Conservation (phyloP, 2,888 invertebrate species). For the Microctonus hyperodae region DNA sequence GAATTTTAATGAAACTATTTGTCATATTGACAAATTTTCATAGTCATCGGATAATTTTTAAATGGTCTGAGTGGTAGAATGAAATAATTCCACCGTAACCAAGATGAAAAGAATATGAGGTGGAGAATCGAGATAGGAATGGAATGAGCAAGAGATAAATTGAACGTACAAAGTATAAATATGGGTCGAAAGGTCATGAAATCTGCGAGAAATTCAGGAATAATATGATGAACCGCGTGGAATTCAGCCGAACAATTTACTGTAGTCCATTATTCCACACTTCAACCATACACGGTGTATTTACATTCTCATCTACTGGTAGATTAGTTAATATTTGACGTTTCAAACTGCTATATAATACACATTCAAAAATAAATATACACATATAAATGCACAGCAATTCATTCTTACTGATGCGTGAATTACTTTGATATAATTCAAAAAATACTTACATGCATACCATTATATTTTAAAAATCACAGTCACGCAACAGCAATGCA, state of each 20-base stretch:
- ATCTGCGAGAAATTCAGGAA: constrained; percentile 9
- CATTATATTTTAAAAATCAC: background rate
- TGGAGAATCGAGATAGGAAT: background rate
- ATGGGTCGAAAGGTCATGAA: constrained; percentile 25
- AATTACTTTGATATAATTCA: background rate
- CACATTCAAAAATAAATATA: too few species aligned
- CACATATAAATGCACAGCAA: background rate
- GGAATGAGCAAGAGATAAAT: background rate
- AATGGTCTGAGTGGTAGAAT: background rate
- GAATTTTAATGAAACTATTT: background rate
- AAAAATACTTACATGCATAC: background rate
- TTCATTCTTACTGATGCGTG: background rate
- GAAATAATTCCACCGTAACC: background rate
- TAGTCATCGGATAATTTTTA: background rate
- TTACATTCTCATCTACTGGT: background rate
- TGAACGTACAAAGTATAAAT: background rate
- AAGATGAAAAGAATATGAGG: background rate
- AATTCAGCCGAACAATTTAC: background rate
- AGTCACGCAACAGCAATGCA: background rate
- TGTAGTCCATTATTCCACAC: background rate
- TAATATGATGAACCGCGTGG: constrained; percentile 4
- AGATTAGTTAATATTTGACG: background rate
- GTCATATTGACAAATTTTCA: background rate
- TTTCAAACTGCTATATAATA: too few species aligned
- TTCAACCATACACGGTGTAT: background rate